phyloP scores from a whole-genome alignment of 2,888 invertebrate species.

The Trachelus iudaicus region DNA sequence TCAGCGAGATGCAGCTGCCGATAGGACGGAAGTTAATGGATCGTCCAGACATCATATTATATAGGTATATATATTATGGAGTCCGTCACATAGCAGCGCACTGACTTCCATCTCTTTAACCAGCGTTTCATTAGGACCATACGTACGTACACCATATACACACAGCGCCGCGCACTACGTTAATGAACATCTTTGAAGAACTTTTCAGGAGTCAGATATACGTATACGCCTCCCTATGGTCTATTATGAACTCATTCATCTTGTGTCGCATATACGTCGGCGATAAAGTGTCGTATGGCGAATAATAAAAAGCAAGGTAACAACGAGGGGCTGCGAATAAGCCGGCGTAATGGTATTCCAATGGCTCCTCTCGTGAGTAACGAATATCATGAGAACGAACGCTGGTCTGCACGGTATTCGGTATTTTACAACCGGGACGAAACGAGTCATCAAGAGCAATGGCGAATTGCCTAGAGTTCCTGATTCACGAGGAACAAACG shows the following conservation, averaged over 20 bases:
- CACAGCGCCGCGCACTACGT: neutral
- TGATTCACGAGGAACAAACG: neutral
- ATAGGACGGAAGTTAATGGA: conserved; percentile 2
- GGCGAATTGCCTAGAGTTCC: neutral
- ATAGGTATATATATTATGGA: neutral
- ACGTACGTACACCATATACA: neutral
- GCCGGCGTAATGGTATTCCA: neutral
- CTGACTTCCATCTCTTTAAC: neutral
- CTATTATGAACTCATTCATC: neutral
- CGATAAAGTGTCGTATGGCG: neutral
- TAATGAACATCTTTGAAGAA: neutral
- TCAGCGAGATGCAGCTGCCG: conserved; percentile 6
- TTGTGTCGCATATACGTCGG: neutral
- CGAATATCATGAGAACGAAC: neutral
- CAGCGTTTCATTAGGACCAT: neutral
- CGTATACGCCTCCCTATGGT: neutral
- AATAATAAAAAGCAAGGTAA: neutral
- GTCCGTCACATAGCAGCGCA: neutral
- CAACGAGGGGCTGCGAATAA: neutral
- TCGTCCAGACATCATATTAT: neutral
- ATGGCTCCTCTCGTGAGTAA: neutral
- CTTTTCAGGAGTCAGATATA: neutral
- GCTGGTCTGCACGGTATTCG: neutral
- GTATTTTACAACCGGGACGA: neutral
- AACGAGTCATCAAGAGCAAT: neutral